Base-by-base conservation (phyloP, 2,797 vertebrate genomes). In the Naso thynnoides region DNA sequence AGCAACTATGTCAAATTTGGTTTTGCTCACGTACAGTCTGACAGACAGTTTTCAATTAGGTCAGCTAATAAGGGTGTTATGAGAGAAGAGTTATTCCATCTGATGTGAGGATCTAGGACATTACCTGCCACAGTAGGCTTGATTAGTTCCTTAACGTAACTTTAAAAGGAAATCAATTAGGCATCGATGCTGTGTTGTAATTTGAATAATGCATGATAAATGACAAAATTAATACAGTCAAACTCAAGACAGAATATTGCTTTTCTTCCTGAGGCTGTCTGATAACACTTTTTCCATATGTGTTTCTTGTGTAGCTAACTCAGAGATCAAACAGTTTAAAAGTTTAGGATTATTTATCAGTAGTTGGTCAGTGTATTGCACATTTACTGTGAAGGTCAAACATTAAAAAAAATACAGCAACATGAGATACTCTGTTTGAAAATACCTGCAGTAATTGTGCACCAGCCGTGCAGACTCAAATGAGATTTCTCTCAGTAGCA, bases 11-110 rank as follows among this genome's bases (percentile, higher is more conserved):
- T 69, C 70, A 83, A 53, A 82, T 87, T 60, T 70, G 4, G 42
- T 87, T 92, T 92, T 79, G 76, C 81, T 93, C 78, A 64, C 66
- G 89, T 78, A 70, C n/a, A 38, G 70, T 52, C 62, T 81, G 82
- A 81, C 73, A 63, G 70, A 76, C 87, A 86, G 72, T 90, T 76
- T 86, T 88, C 90, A 90, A 77, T 66, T 85, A 73, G 81, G 69
- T 94, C 78, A 89, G 70, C 59, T 95, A 94, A 94, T 93, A 79
- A 89, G 88, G 90, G 87, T 84, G 91, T 91, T 93, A 94, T 93
- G 88, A 91, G 81, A 91, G 88, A 69, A 82, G 64, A 90, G 67
- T 86, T 89, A 75, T 92, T 76, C 89, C 57, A 88, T 94, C 78
- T 89, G 82, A 84, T 89, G 70, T 89, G 64, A 86, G 72, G 89